These are phyloP conservation scores for Natator depressus DNA, from an alignment of 2,113 vertebrate genomes.

Conservation along the genomic window DNA sequence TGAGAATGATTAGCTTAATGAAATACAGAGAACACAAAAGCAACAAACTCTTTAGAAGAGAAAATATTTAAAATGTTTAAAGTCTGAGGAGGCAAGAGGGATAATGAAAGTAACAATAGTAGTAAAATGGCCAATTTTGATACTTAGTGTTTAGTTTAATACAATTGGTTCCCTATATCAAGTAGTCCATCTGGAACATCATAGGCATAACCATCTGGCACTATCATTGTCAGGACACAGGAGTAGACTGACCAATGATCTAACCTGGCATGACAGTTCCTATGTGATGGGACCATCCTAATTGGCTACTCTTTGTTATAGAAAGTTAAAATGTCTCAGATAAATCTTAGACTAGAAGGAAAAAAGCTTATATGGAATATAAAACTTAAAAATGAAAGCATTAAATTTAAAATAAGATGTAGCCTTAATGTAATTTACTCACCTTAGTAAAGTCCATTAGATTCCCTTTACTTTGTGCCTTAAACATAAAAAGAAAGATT, in stretches of 20 bases:
- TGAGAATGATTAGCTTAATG: not conserved
- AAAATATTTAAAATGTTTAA: not conserved
- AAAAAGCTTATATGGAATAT: not conserved
- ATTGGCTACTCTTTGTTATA: not conserved
- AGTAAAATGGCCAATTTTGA: not conserved
- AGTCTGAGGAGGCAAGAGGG: not conserved
- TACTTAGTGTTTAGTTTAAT: not conserved
- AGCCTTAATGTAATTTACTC: slow-evolving; percentile 54
- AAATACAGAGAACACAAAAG: not conserved
- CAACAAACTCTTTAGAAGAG: not conserved
- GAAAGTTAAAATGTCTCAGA: not conserved
- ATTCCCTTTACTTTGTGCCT: slow-evolving; percentile 87
- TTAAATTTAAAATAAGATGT: not conserved
- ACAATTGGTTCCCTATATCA: not conserved
- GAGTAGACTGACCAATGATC: not conserved
- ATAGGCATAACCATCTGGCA: not conserved
- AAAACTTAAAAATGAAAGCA: slow-evolving; percentile 6
- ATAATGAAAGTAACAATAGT: not conserved
- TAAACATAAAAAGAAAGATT: slow-evolving; percentile 61
- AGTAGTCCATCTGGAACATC: not conserved
- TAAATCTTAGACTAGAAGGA: not conserved
- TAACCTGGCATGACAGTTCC: not conserved
- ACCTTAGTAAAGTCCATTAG: slow-evolving; percentile 90
- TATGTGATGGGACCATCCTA: not conserved
- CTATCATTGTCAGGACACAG: not conserved